Evolutionary conservation across 2,113 vertebrate species (phyloP), one percentile per base, ranked within the genome.

Genomic region (Epinephelus cyanopodus): DNA sequence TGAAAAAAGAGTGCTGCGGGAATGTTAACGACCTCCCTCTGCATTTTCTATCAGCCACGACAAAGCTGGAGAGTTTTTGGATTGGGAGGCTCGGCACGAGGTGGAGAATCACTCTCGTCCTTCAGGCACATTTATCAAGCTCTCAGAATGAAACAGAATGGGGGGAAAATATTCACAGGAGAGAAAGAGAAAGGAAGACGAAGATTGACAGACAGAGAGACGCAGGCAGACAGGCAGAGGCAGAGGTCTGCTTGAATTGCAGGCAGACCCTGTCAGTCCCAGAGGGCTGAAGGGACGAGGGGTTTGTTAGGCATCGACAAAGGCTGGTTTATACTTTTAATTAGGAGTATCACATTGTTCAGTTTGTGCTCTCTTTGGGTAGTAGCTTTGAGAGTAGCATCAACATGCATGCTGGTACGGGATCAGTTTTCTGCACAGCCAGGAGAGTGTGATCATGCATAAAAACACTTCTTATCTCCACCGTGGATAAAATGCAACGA

Each of bases 111-210:
- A 39, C 65, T 88, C 63, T 79, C 79, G 86, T 90, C 84, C 82
- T 90, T 74, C 67, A 82, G 80, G 82, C 54, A 70, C 82, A 84
- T 92, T 84, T 84, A 84, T 87, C 70, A 89, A 78, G 45, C 85
- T 71, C 79, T 79, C 70, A 77, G 33, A 53, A 81, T 72, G 86
- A 84, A 91, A 87, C 71, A 70, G 65, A 82, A 68, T 29, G 33
- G 69, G 39, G 27, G 37, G 62, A 74, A 72, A 79, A 72, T 73
- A 66, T 85, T 61, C 27, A 11, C 66, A 54, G 65, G 48, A 69
- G 47, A 54, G 58, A 47, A 61, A 65, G 42, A 62, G 57, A 66
- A 74, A 61, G 33, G 58, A 57, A 48, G 71, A 69, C 2, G 3
- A 56, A 83, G 81, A 91, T 45, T 37, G 90, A 64, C 87, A 83